Conservation (phyloP, 2,113 vertebrate species). For the Microtus richardsoni region DNA sequence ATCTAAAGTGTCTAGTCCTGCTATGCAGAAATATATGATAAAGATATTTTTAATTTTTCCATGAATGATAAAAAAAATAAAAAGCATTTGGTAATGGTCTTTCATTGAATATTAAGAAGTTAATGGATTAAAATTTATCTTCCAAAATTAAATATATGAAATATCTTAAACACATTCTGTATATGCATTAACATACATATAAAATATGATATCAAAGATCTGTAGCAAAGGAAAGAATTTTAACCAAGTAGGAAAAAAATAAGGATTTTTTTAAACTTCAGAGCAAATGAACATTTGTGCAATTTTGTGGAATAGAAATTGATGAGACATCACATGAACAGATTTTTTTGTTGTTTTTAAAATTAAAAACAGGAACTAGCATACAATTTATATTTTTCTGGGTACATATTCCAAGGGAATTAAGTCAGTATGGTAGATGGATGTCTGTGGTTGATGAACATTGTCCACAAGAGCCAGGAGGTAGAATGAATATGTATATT, state of each 20-base stretch:
- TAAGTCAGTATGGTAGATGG: not conserved
- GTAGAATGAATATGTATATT: not conserved
- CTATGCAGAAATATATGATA: not conserved
- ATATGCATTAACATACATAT: not conserved
- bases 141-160: not conserved
- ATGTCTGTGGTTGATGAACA: not conserved
- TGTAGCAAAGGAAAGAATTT: not conserved
- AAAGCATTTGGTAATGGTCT: not conserved
- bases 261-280: not conserved
- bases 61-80: not conserved
- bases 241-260: not conserved
- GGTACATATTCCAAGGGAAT: not conserved
- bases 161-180: not conserved
- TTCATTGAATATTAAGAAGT: conserved; percentile 2
- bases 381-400: not conserved
- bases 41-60: not conserved
- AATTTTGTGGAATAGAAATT: not conserved
- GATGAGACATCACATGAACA: not conserved
- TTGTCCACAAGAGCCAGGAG: not conserved
- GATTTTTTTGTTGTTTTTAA: not conserved
- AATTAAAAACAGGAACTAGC: not conserved
- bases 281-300: not conserved
- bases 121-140: not conserved
- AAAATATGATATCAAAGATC: not conserved
- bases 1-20: not conserved